Evolutionary conservation across 2,888 invertebrate genomes (phyloP), one percentile per base, ranked within the genome.

Genomic region (Bombyx huttoni): DNA sequence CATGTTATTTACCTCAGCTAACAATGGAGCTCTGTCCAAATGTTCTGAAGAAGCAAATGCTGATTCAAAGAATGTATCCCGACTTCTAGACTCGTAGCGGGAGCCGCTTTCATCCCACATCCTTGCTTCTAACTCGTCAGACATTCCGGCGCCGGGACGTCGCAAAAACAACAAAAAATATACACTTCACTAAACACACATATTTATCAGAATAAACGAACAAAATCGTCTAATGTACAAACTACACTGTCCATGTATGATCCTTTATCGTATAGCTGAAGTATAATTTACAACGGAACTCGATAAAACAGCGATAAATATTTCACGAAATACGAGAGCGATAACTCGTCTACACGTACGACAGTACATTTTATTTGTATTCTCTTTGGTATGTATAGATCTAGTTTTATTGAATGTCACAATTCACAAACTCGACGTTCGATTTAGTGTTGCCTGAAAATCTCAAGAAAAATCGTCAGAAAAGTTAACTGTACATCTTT

Each of bases 81-180:
- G 78, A 52, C 68, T 70, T 51, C 81, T 67, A 55, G 78, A 70
- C 56, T 86, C 85, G 61, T 81, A 87, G 54, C 81, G 70, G 48
- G 84, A 78, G 51, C 74, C 74, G 40, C 75, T 85, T 51, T 88
- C 87, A 49, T 87, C 86, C 87, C 87, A 88, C 87, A 88, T 87
- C 63, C 84, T 78, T 55, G 87, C 86, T 59, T 88, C 87, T 9
- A 82, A 72, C 68, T 88, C 87, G 69, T 88, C 87, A 86, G 87
- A 87, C 87, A 88, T 88, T 66, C 84, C 84, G 86, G 86, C 82
- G 83, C 84, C 84, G 60, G 56, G 40, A 55, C 47, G 54, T 59
- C 58, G 61, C 64, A 58, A 62, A 58, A 58, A 62, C 58, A 58
- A 60, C 53, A 52, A 57, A 60, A 52, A 57, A 58, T 54, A 56